Evolutionary conservation across 2,797 vertebrate genomes (phyloP).

Genomic region (Gymnopithys bicolor): DNA sequence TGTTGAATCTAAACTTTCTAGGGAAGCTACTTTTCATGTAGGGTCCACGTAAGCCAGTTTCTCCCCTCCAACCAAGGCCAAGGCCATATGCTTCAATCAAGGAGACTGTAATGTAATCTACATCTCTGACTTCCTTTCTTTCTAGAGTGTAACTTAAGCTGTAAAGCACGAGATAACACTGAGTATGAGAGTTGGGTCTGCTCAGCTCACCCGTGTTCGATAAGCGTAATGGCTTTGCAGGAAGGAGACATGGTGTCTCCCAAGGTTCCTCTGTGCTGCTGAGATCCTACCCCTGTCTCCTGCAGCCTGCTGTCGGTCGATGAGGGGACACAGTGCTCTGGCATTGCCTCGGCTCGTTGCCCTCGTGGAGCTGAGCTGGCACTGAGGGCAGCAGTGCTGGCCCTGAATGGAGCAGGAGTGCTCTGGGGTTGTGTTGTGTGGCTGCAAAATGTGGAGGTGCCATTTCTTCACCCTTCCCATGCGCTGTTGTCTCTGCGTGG

Average conservation of each 20-base stretch:
- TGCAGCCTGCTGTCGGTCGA: not conserved
- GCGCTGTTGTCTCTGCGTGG: rapidly evolving
- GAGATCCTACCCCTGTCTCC: not conserved
- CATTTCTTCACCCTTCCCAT: rapidly evolving
- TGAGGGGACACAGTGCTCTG: not conserved
- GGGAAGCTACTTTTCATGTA: not conserved
- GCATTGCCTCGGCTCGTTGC: not conserved
- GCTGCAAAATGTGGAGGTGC: not conserved
- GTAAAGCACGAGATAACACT: not conserved
- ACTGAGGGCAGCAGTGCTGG: not conserved
- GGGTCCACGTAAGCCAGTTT: not conserved
- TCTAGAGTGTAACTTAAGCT: not conserved
- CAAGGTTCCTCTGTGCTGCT: not conserved
- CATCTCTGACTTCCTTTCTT: not conserved
- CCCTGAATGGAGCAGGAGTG: not conserved
- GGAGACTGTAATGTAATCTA: not conserved
- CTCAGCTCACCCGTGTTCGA: not conserved
- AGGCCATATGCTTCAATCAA: not conserved
- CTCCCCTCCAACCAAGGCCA: not conserved
- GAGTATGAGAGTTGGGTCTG: not conserved
- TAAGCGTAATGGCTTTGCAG: not conserved
- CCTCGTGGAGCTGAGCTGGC: not conserved
- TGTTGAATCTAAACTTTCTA: not conserved
- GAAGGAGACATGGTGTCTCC: not conserved
- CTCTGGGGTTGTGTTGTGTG: rapidly evolving